Conservation (phyloP, 92 coral and sea anemone genomes). For the Parazoanthus atlanticus region DNA sequence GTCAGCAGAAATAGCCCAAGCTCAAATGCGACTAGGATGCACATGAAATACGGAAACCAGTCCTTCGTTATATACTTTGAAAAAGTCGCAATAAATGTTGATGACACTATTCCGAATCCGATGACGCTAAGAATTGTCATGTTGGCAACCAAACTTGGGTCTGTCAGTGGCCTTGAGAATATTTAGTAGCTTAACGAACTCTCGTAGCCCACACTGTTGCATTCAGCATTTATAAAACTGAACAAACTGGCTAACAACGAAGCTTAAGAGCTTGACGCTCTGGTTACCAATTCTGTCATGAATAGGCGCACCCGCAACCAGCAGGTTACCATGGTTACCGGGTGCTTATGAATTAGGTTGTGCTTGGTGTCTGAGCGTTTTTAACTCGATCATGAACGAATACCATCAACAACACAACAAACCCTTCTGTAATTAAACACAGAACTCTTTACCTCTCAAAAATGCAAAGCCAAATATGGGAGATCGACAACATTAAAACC, state of each 20-base stretch:
- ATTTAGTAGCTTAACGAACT: background rate
- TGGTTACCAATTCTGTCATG: background rate
- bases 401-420: background rate
- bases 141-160: background rate
- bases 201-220: background rate
- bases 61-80: slow-evolving; percentile 62
- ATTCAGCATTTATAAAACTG: background rate
- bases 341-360: background rate
- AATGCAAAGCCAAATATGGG: background rate
- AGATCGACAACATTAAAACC: background rate
- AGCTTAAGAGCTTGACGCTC: background rate
- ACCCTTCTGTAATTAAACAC: too few relatives aligned
- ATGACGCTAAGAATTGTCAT: slow-evolving; percentile 66
- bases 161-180: background rate
- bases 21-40: slow-evolving; percentile 59
- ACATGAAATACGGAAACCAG: slow-evolving; percentile 81
- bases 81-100: slow-evolving; percentile 71
- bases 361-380: background rate
- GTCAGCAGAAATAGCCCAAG: slow-evolving; percentile 59
- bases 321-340: background rate
- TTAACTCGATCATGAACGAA: background rate
- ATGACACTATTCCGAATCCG: slow-evolving; percentile 63
- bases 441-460: background rate
- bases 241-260: background rate
- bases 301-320: slow-evolving; percentile 14